Base-by-base conservation (phyloP, 2,113 vertebrate species). In the Tragelaphus buxtoni region DNA sequence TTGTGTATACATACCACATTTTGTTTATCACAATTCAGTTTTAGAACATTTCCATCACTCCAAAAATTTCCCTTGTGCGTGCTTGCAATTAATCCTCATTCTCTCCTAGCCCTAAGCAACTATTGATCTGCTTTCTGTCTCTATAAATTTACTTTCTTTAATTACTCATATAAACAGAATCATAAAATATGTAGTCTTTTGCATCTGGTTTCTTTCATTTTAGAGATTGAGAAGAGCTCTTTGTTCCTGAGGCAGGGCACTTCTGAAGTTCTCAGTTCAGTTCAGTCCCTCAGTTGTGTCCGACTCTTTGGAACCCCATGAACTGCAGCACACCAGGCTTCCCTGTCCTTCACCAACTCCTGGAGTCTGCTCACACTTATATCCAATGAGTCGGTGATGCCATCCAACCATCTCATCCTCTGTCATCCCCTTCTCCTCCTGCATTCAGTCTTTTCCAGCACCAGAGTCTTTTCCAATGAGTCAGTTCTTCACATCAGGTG, bases 201-300 rank as follows among this genome's bases (percentile, higher is more conserved):
- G 11, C n/a, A 63, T 55, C 39, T 88, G n/a, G 13, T 22, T 84
- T 88, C 76, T 80, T 90, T 86, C 51, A 77, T 58, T 87, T 95
- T 79, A 84, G 28, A 69, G 14, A 9, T 9, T 60, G 69, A 84
- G 11, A 88, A 26, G 47, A 80, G 10, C 26, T 35, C 63, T 88
- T 96, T 60, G 51, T 12, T 39, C 35, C 20, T 88, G 60, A 84
- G 81, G 3, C 18, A 77, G 42, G 24, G 32, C 30, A 35, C 9
- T 96, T 84, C 49, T 90, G 80, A 24, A 79, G 47, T 39, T 69
- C 4, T 39, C 65, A 39, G n/a, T 69, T 69, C 9, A 69, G n/a
- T 69, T 69, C n/a, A 69, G n/a, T 69, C n/a, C 9, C 65, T 69
- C 65, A 22, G 18, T 69, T 2, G 0, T 69, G n/a, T 69, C 65